A percentile compares a stretch with the other conserved stretches of the same genome.
These are phyloP conservation scores for Prochilodus magdalenae DNA, from an alignment of 2,113 vertebrate species.

Conservation along the genomic window DNA sequence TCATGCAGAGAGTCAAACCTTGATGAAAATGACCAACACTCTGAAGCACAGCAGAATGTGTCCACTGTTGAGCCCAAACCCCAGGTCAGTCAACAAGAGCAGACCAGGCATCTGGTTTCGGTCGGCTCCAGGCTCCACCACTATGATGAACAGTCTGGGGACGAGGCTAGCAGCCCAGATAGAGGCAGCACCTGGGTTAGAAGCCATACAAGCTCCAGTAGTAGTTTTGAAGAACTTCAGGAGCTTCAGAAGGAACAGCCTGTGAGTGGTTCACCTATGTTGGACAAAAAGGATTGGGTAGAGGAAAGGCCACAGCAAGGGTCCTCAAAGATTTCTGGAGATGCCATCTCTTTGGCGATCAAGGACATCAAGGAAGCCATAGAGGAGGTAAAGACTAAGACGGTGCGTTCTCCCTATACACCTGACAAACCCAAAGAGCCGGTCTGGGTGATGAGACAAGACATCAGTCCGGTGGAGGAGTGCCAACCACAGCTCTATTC, in stretches of 20 bases:
- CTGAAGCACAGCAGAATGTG: slow-evolving; percentile 48
- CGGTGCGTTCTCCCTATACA: slow-evolving; percentile 92
- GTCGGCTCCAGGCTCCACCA: slow-evolving; percentile 80
- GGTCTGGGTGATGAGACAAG: slow-evolving; percentile 97
- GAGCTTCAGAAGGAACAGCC: slow-evolving; percentile 75
- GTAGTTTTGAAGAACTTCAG: slow-evolving; percentile 71
- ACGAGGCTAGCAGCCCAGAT: slow-evolving; percentile 82
- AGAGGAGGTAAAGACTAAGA: slow-evolving; percentile 95
- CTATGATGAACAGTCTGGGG: slow-evolving; percentile 91
- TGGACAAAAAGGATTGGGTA: slow-evolving; percentile 57
- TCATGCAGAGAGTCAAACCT: slow-evolving; percentile 4
- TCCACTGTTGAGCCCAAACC: slow-evolving; percentile 45
- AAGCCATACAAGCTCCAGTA: slow-evolving; percentile 85
- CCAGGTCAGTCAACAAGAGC: slow-evolving; percentile 35
- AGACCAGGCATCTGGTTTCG: slow-evolving; percentile 52
- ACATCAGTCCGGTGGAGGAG: slow-evolving; percentile 88
- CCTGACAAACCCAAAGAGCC: slow-evolving; percentile 92
- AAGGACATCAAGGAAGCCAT: slow-evolving; percentile 96
- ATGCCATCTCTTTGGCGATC: slow-evolving; percentile 93
- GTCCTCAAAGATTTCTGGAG: slow-evolving; percentile 79
- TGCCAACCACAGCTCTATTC: slow-evolving; percentile 78
- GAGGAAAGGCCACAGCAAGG: slow-evolving; percentile 62
- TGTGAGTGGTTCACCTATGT: slow-evolving; percentile 62
- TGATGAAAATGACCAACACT: slow-evolving; percentile 6
- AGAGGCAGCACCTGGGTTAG: slow-evolving; percentile 75